These are phyloP conservation scores for Agonopterix alstromeriana DNA, from an alignment of 2,888 invertebrate genomes.

Conservation along the genomic window DNA sequence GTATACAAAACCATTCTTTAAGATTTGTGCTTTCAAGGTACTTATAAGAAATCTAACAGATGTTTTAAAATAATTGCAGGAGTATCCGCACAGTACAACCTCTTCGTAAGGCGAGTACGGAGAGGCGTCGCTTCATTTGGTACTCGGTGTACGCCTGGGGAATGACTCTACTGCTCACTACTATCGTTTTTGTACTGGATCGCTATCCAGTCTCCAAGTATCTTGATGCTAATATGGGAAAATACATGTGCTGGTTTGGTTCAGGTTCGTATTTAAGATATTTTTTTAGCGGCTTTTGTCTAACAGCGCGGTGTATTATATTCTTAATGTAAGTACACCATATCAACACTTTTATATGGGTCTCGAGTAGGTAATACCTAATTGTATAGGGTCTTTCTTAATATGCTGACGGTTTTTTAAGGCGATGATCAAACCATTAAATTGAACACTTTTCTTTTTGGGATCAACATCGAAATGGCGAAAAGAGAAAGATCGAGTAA, in stretches of 20 bases:
- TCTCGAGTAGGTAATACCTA: too few species aligned
- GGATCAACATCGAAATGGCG: too few species aligned
- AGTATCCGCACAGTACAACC: constrained; percentile 66
- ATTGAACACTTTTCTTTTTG: too few species aligned
- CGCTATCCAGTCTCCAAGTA: constrained; percentile 44
- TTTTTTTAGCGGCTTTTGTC: not conserved
- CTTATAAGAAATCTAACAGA: too few species aligned
- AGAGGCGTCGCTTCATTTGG: constrained; percentile 76
- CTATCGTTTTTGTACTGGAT: constrained; percentile 74
- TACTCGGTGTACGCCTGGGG: constrained; percentile 87
- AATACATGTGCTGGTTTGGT: constrained; percentile 81
- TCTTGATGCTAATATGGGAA: constrained; percentile 79
- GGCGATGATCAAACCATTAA: too few species aligned
- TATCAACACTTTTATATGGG: too few species aligned
- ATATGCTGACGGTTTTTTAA: too few species aligned
- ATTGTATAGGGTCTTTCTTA: too few species aligned
- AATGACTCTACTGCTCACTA: constrained; percentile 74
- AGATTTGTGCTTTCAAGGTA: too few species aligned
- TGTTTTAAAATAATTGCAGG: constrained; percentile 28
- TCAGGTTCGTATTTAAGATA: constrained; percentile 57
- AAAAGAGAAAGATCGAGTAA: too few species aligned
- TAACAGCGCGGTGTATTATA: not conserved
- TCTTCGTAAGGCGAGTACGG: constrained; percentile 56
- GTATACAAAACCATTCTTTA: too few species aligned
- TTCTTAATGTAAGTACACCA: too few species aligned